These are phyloP conservation scores for Lysiphlebus fabarum DNA, from an alignment of 1,140 invertebrate species.

Conservation along the genomic window DNA sequence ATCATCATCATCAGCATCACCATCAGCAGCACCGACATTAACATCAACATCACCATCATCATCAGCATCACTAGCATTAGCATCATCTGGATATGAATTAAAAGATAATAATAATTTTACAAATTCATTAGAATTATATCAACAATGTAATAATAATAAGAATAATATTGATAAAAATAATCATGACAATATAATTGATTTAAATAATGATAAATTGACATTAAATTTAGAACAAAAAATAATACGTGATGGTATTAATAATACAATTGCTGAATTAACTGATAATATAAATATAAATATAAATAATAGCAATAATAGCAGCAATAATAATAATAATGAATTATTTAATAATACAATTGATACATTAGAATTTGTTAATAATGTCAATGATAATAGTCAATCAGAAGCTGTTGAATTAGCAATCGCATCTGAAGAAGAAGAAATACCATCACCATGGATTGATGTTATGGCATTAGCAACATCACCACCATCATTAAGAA, in stretches of 20 bases:
- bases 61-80: too few relatives aligned
- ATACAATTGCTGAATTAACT: constrained; percentile 42
- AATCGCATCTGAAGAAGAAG: constrained; percentile 71
- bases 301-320: constrained; percentile 8
- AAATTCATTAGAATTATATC: too few relatives aligned
- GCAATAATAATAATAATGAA: constrained; percentile 10
- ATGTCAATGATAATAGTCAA: constrained; percentile 26
- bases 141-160: too few relatives aligned
- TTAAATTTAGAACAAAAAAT: constrained; percentile 47
- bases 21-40: too few relatives aligned
- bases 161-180: too few relatives aligned
- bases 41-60: too few relatives aligned
- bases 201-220: neutral
- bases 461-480: constrained; percentile 63
- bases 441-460: constrained; percentile 68
- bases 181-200: too few relatives aligned
- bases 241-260: constrained; percentile 41
- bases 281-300: constrained; percentile 11
- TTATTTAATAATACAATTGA: constrained; percentile 9
- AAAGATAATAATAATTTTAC: too few relatives aligned
- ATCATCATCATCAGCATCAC: too few relatives aligned
- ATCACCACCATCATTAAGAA: constrained; percentile 56
- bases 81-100: too few relatives aligned
- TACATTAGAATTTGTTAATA: constrained; percentile 1
- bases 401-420: constrained; percentile 68